These are phyloP conservation scores for Zaprionus nigranus DNA, from an alignment of 1,140 invertebrate species.

Conservation along the genomic window DNA sequence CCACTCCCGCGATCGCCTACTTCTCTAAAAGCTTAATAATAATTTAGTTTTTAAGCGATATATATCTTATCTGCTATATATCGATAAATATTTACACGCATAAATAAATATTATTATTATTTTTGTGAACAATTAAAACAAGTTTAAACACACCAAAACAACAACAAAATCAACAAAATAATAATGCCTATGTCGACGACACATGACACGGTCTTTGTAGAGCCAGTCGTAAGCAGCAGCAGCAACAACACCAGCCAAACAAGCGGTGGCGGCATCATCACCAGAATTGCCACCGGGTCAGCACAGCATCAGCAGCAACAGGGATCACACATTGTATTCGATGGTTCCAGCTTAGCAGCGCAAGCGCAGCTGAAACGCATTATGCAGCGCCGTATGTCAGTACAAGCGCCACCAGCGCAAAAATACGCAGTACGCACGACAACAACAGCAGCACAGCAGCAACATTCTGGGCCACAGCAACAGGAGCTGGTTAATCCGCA, in stretches of 20 bases:
- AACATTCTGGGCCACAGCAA: conserved; percentile 39
- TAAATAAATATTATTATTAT: conserved; percentile 22
- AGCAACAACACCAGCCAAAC: conserved; percentile 28
- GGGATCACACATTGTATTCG: conserved; percentile 66
- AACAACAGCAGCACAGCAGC: conserved; percentile 38
- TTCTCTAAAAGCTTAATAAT: conserved; percentile 33
- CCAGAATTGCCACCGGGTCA: conserved; percentile 38
- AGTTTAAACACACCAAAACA: conserved; percentile 4
- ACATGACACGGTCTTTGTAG: conserved; percentile 71
- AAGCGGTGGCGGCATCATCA: conserved; percentile 36
- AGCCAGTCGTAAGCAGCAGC: conserved; percentile 59
- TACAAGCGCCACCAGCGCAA: conserved; percentile 54
- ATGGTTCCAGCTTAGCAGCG: conserved; percentile 66
- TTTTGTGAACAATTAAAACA: conserved; percentile 35
- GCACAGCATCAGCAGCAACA: conserved; percentile 48
- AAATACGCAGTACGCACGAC: conserved; percentile 72
- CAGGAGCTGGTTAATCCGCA: conserved; percentile 76
- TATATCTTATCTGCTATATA: conserved; percentile 5
- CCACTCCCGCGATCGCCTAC: not conserved
- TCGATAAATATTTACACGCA: conserved; percentile 12
- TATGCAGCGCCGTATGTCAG: conserved; percentile 73
- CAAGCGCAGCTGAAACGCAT: conserved; percentile 75
- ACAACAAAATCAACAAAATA: not conserved
- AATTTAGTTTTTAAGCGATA: conserved; percentile 53
- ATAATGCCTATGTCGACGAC: conserved; percentile 71